phyloP scores from a whole-genome alignment of 2,797 vertebrate species.

The Helicolenus hilgendorfi region DNA sequence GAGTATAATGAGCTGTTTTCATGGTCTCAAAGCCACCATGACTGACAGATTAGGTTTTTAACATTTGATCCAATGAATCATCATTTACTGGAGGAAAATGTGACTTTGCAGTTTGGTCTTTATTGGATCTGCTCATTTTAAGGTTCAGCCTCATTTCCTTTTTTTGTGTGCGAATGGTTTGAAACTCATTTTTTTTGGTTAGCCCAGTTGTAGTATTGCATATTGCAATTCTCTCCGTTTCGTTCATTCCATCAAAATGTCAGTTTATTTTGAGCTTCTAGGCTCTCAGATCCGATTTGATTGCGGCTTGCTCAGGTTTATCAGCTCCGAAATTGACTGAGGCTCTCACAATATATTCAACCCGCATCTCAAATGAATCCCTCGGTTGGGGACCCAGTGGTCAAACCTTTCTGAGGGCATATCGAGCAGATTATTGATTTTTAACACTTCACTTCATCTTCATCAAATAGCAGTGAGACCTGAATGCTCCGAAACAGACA shows the following conservation, averaged over 20 bases:
- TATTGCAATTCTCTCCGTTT: background rate
- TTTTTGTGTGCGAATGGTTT: background rate
- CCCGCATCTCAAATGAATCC: conserved; percentile 57
- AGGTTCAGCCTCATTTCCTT: conserved; percentile 7
- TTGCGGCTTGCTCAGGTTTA: conserved; percentile 46
- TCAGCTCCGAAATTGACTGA: conserved; percentile 55
- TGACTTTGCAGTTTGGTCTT: background rate
- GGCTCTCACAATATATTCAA: conserved; percentile 63
- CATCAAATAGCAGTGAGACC: conserved; percentile 79
- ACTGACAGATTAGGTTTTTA: background rate
- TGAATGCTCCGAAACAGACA: conserved; percentile 67
- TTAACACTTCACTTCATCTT: conserved; percentile 87
- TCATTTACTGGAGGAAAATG: background rate
- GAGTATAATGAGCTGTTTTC: conserved; percentile 15
- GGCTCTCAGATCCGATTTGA: conserved; percentile 25
- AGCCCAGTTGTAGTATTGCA: background rate
- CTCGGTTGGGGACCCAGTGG: conserved; percentile 54
- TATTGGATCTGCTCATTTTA: conserved; percentile 25
- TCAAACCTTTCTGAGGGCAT: conserved; percentile 73
- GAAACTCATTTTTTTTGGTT: background rate
- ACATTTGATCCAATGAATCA: conserved; percentile 13
- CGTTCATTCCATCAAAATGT: conserved; percentile 1
- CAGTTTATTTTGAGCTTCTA: background rate
- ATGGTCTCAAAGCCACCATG: background rate
- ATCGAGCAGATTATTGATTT: conserved; percentile 87